Percentiles rank a stretch among this genome's conserved stretches.
Evolutionary conservation across 2,888 invertebrate genomes (phyloP).

Genomic region (Clunio marinus): DNA sequence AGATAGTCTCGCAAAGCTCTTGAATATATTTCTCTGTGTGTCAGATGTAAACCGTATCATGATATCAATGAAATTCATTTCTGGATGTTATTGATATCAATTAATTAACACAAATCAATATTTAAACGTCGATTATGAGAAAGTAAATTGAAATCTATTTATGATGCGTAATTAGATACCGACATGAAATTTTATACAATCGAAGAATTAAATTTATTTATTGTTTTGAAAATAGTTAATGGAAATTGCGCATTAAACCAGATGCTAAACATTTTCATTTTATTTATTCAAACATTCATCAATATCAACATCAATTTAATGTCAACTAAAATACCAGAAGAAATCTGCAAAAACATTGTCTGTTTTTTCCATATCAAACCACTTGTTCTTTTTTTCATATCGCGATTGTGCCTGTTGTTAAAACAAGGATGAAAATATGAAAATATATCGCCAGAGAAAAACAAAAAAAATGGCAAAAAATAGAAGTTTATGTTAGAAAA

Average conservation of each 20-base stretch:
- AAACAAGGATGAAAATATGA: constrained; percentile 5
- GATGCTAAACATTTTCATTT: neutral
- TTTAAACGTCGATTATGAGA: neutral
- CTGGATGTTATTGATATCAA: neutral
- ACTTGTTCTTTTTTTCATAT: neutral
- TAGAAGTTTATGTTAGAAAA: no score
- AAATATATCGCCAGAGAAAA: neutral
- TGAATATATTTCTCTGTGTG: constrained; percentile 4
- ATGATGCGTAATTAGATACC: neutral
- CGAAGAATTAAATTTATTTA: neutral
- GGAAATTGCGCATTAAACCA: neutral
- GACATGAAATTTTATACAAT: neutral
- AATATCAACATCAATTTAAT: neutral
- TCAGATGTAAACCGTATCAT: no score
- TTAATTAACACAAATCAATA: constrained; percentile 3
- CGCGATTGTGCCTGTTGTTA: neutral
- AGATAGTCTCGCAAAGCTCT: neutral
- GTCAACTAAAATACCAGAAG: neutral
- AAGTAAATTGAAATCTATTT: constrained; percentile 9
- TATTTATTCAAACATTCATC: neutral
- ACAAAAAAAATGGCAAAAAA: neutral
- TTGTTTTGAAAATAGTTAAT: neutral
- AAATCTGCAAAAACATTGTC: no score
- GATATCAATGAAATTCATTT: neutral
- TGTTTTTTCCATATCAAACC: no score